A percentile compares a stretch with the other conserved stretches of the same genome.
Conservation (phyloP, 2,888 invertebrate species). For the Galerucella pusilla region DNA sequence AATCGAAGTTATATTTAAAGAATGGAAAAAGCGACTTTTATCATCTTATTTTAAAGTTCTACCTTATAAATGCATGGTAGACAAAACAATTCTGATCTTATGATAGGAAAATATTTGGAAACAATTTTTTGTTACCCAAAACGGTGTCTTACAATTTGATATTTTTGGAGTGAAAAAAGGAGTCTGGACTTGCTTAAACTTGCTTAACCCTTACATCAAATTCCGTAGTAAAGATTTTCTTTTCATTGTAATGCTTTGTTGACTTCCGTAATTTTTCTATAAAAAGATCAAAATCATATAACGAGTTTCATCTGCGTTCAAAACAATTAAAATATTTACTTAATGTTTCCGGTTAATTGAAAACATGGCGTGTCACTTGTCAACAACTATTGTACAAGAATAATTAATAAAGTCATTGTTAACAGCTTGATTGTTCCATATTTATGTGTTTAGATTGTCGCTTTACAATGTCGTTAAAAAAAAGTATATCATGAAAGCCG, state of each 20-base stretch:
- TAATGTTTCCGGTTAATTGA: conserved; percentile 17
- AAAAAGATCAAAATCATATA: not conserved
- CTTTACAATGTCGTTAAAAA: conserved; percentile 29
- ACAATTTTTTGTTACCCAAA: no score
- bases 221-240: no score
- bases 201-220: no score
- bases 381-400: conserved; percentile 32
- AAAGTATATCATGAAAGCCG: conserved; percentile 23
- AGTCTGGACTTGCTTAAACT: no score
- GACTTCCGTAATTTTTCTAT: no score
- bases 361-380: conserved; percentile 32
- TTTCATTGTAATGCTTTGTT: no score
- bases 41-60: conserved; percentile 1
- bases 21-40: not conserved
- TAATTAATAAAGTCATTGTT: conserved; percentile 38
- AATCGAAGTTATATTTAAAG: conserved; percentile 5
- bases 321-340: conserved; percentile 22
- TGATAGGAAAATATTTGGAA: no score
- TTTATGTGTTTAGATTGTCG: conserved; percentile 31
- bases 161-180: no score
- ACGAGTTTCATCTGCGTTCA: conserved; percentile 15
- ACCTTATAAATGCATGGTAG: not conserved
- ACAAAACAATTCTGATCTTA: no score
- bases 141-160: no score
- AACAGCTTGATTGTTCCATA: conserved; percentile 30